Base-by-base conservation (phyloP, 37 sponge, comb jelly and placozoan species). In the Corticium candelabrum region DNA sequence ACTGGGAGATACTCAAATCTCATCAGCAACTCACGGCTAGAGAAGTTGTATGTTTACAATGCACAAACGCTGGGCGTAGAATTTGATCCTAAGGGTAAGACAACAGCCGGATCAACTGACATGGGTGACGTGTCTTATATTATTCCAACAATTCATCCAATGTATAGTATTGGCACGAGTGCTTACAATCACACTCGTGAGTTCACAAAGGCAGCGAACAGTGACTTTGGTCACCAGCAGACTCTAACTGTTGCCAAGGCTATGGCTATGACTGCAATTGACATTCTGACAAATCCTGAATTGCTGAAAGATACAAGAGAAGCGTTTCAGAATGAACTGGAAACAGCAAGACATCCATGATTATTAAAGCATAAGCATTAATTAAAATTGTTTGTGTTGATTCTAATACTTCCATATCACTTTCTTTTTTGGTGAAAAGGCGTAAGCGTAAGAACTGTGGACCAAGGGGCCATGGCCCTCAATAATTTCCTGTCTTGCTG, bases 91-190 rank as follows among this genome's bases (percentile, higher is more conserved):
- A n/a, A n/a, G n/a, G n/a, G n/a, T n/a, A 56, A 56, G 37, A 7
- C 3, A 1, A n/a, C 33, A 4, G 70, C 78, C 38, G 92, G 79
- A 0, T 94, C 95, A 11, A 94, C 95, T 35, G 95, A 94, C 73
- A 94, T 94, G 95, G 93, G 95, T 1, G 90, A 93, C 76, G 91
- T 93, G 34, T 93, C 94, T 0, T 68, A 87, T 50, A 62, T 77
- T 38, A 84, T 94, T 34, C 95, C 95, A 11, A 81, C 87, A 5
- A 90, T 94, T 41, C 95, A 94, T 38, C 89, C 92, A 29, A 86
- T 76, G 78, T 94, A 79, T 57, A 37, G 43, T 50, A 84, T 94
- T 76, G 88, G 85, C 0, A 29, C 78, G n/a, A 80, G 75, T 7
- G 86, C 80, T 30, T n/a, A n/a, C n/a, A 85, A 85, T 68, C 95